Conservation (phyloP, 2,113 vertebrate species). For the Erpornis zantholeuca region DNA sequence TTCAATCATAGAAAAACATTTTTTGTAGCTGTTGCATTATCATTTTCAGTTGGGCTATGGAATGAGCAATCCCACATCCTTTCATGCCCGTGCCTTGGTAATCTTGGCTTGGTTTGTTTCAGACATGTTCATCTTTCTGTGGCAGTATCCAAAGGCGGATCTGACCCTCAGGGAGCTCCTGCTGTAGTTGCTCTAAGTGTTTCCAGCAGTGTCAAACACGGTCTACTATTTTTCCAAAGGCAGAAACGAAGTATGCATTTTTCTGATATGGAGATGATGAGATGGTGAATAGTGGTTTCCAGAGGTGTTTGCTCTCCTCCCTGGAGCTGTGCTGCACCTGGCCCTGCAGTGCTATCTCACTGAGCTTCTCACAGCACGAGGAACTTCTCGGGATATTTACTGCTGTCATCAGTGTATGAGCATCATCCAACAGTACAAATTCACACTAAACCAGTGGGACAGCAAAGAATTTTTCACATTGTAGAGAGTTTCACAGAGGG, state of each 20-base stretch:
- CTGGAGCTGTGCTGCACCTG: background rate
- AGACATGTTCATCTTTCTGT: background rate
- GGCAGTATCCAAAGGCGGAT: background rate
- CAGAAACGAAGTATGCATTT: background rate
- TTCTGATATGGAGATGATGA: background rate
- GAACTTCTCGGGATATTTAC: background rate
- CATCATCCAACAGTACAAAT: background rate
- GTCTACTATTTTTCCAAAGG: background rate
- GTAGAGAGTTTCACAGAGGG: background rate
- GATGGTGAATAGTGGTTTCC: background rate
- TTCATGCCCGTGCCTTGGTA: background rate
- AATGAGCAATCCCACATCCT: background rate
- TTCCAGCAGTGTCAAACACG: background rate
- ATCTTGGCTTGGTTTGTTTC: background rate
- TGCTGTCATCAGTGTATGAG: background rate
- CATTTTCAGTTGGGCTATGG: background rate
- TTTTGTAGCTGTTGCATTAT: background rate
- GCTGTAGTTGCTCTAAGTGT: background rate
- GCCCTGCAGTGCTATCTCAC: fast-evolving
- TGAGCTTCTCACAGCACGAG: background rate
- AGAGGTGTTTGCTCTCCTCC: background rate
- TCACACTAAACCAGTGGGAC: background rate
- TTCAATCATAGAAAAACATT: background rate
- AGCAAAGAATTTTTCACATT: background rate
- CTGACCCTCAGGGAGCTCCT: background rate